Evolutionary conservation across 2,113 vertebrate species (phyloP).

Genomic region (Gorsachius goisagi): DNA sequence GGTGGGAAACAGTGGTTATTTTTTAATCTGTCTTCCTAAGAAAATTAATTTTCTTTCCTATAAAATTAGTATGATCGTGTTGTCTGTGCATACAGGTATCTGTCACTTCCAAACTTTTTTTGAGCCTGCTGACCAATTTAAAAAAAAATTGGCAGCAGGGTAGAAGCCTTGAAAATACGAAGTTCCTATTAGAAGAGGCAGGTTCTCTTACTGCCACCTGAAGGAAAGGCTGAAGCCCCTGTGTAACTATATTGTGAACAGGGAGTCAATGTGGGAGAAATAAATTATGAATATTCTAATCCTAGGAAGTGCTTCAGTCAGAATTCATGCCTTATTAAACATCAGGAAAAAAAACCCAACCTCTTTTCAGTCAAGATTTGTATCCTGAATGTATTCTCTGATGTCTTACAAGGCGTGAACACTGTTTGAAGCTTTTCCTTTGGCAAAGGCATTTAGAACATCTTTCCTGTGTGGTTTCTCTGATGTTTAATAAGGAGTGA

Average conservation of each 20-base stretch:
- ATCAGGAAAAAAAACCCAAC: not conserved
- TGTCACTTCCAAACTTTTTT: not conserved
- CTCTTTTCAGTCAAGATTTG: not conserved
- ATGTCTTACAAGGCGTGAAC: not conserved
- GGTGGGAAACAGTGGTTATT: not conserved
- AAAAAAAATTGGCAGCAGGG: not conserved
- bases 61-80: not conserved
- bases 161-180: not conserved
- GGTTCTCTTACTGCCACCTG: not conserved
- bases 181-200: not conserved
- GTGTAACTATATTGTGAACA: not conserved
- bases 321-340: slow-evolving; percentile 3
- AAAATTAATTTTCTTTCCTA: not conserved
- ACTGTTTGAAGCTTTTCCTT: not conserved
- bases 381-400: not conserved
- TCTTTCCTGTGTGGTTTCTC: slow-evolving; percentile 30
- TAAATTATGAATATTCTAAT: not conserved
- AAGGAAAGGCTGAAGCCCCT: not conserved
- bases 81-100: not conserved
- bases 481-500: slow-evolving; percentile 5
- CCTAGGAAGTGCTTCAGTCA: not conserved
- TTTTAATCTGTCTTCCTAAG: not conserved
- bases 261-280: not conserved
- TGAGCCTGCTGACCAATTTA: not conserved
- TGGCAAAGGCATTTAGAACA: not conserved